phyloP scores from a whole-genome alignment of 1,140 invertebrate species.

The Dendroctonus valens region DNA sequence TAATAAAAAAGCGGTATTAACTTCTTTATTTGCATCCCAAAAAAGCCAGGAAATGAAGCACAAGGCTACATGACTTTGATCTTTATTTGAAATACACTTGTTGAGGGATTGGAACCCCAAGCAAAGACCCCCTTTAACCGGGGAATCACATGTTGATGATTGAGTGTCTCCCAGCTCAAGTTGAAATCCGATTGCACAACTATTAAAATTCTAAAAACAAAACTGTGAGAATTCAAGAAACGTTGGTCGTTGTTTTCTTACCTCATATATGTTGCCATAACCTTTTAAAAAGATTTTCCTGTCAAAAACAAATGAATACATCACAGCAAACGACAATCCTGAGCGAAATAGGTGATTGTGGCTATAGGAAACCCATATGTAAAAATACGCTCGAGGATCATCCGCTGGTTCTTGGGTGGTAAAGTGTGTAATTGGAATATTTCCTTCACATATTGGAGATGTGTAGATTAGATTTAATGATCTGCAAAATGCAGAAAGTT shows the following conservation, averaged over 20 bases:
- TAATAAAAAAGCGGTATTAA: conserved; percentile 56
- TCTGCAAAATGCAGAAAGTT: conserved; percentile 1
- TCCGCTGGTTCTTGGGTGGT: conserved; percentile 76
- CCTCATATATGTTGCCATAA: conserved; percentile 56
- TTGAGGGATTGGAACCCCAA: conserved; percentile 35
- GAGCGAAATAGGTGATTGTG: conserved; percentile 32
- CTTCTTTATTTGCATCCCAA: conserved; percentile 31
- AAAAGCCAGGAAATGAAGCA: conserved; percentile 51
- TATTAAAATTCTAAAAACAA: conserved; percentile 42
- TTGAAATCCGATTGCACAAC: conserved; percentile 46
- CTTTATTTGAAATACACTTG: conserved; percentile 20
- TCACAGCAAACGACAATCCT: conserved; percentile 51
- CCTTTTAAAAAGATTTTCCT: conserved; percentile 55
- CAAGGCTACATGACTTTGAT: conserved; percentile 41
- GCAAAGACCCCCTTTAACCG: conserved; percentile 38
- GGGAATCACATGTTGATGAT: neutral
- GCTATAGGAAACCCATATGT: conserved; percentile 68
- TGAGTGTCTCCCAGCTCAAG: conserved; percentile 37
- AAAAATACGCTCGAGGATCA: conserved; percentile 75
- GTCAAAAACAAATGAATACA: conserved; percentile 60
- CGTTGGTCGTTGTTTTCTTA: conserved; percentile 37
- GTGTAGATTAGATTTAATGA: conserved; percentile 56
- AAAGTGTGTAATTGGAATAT: conserved; percentile 65
- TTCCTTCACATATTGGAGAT: conserved; percentile 59
- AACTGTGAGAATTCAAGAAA: conserved; percentile 1